Evolutionary conservation across 2,888 invertebrate species (phyloP).

Genomic region (Leptinotarsa peninsularis): DNA sequence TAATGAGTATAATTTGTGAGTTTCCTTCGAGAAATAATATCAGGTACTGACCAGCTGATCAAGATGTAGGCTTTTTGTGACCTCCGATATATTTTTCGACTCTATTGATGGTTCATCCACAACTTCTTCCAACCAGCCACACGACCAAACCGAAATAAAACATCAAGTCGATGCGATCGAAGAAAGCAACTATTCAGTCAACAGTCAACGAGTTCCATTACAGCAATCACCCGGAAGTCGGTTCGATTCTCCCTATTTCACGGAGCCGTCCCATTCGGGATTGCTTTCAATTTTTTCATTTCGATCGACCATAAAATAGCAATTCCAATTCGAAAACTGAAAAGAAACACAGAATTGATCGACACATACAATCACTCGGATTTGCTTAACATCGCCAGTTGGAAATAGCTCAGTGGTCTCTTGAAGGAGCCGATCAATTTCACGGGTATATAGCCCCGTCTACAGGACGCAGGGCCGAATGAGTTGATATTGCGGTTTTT

Average conservation of each 20-base stretch:
- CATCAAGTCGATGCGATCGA: not conserved
- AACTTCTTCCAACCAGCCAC: no score
- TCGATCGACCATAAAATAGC: constrained; percentile 39
- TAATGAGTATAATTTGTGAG: no score
- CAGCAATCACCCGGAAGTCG: not conserved
- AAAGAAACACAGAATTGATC: constrained; percentile 56
- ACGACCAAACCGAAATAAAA: not conserved
- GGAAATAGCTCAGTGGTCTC: constrained; percentile 59
- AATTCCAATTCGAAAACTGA: constrained; percentile 45
- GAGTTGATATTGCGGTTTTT: not conserved
- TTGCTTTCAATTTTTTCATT: constrained; percentile 41
- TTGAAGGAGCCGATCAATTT: constrained; percentile 64
- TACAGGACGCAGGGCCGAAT: constrained; percentile 30
- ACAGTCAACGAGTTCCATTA: not conserved
- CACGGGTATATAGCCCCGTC: constrained; percentile 66
- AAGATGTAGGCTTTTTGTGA: no score
- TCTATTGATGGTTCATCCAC: no score
- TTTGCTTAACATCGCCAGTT: constrained; percentile 63
- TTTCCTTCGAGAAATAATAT: no score
- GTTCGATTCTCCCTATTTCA: constrained; percentile 13
- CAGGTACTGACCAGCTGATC: no score
- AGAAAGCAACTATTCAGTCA: not conserved
- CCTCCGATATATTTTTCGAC: no score
- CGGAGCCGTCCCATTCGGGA: constrained; percentile 23
- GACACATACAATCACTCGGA: constrained; percentile 58